Evolutionary conservation across 1,140 invertebrate species (phyloP).

Genomic region (Chelonus insularis): DNA sequence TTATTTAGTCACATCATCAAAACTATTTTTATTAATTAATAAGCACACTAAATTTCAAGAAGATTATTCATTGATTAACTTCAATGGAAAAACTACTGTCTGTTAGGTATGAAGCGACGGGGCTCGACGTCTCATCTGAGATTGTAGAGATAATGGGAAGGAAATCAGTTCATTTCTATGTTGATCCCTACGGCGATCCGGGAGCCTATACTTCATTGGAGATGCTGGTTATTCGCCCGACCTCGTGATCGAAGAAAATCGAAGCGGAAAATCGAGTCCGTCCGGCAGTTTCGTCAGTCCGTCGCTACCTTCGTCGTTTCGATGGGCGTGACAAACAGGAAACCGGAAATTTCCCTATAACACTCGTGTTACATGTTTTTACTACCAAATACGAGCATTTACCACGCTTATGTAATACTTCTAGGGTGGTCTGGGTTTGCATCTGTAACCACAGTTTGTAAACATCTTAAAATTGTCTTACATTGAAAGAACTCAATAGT

Average conservation of each 20-base stretch:
- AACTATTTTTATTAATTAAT: constrained; percentile 3
- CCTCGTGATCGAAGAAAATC: constrained; percentile 52
- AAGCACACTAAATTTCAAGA: too few relatives aligned
- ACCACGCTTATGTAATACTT: neutral
- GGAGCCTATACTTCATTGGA: neutral
- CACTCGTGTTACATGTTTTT: neutral
- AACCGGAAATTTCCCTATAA: constrained; percentile 20
- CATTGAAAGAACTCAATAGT: too few relatives aligned
- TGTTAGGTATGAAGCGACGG: constrained; percentile 1
- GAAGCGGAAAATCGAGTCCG: constrained; percentile 48
- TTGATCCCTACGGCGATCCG: constrained; percentile 52
- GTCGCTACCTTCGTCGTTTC: neutral
- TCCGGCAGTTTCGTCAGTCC: constrained; percentile 20
- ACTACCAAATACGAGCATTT: neutral
- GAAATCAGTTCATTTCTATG: constrained; percentile 63
- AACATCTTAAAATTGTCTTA: neutral
- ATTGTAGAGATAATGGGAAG: constrained; percentile 56
- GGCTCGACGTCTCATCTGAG: neutral
- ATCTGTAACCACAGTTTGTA: too few relatives aligned
- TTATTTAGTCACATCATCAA: neutral
- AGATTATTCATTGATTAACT: too few relatives aligned
- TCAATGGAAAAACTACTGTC: constrained; percentile 28
- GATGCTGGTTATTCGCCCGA: constrained; percentile 24
- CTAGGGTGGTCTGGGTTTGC: neutral
- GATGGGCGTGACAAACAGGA: constrained; percentile 22